Evolutionary conservation across 2,113 vertebrate species (phyloP), one percentile per base, ranked within the genome.

Genomic region (Paradoxurus hermaphroditus): DNA sequence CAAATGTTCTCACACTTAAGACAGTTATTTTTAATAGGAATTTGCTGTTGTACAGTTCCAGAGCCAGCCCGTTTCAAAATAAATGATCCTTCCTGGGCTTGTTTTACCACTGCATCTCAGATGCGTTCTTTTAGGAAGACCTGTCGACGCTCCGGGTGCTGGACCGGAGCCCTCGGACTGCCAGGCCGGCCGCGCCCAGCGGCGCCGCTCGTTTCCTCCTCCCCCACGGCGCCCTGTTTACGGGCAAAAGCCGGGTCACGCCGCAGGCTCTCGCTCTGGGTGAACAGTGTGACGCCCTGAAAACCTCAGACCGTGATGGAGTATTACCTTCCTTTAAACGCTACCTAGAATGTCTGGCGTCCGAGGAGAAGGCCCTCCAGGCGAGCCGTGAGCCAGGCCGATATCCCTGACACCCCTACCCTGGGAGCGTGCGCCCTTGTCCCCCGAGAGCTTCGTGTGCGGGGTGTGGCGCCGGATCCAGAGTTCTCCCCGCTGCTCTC

Each of bases 401-500:
- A n/a, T n/a, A n/a, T n/a, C n/a, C n/a, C n/a, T n/a, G n/a, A n/a
- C n/a, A n/a, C n/a, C n/a, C 49, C 94, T 81, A 72, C 81, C 82
- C 95, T 93, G 96, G 97, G 97, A 98, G 86, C 93, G 91, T 70
- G 91, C 77, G 63, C 95, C 34, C 59, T 97, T 95, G 98, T 98
- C 98, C 97, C 97, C 97, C 0, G 0, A n/a, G 95, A 73, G 88
- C 98, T 98, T 99, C 98, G 90, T 98, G 98, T 95, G 98, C 97
- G 87, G 95, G 89, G 95, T 98, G 97, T 98, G 97, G 97, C 97
- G 97, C 89, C 98, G 90, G 96, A 82, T 31, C 91, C 93, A 29
- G 78, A 96, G 97, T 98, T 98, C 95, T 98, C 97, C 98, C 98
- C 97, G 90, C 96, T 97, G 95, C 31, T 98, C 98, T 98, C 98